Percentiles rank a stretch among this genome's conserved stretches.
phyloP scores from a whole-genome alignment of 1,140 invertebrate genomes.

The Temnothorax nylanderi region DNA sequence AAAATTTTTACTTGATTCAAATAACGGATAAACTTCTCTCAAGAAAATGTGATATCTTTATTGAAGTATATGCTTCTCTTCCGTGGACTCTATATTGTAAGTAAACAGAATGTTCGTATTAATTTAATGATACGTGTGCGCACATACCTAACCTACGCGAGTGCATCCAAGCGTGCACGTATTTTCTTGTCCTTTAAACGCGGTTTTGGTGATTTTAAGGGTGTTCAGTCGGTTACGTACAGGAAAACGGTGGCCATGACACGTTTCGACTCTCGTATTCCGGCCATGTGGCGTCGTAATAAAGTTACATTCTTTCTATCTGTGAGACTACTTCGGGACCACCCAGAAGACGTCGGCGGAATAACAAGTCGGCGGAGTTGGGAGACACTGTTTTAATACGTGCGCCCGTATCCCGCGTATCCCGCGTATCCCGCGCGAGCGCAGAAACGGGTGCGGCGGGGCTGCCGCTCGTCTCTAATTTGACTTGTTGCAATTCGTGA shows the following conservation, averaged over 20 bases:
- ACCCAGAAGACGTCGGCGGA: slow-evolving; percentile 35
- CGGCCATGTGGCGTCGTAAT: slow-evolving; percentile 52
- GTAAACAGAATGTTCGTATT: no score
- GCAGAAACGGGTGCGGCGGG: neutral
- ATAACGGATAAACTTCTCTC: no score
- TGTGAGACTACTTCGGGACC: slow-evolving; percentile 45
- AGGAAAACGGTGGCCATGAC: neutral
- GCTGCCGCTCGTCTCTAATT: slow-evolving; percentile 21
- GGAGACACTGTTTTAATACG: slow-evolving; percentile 55
- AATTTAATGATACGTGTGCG: no score
- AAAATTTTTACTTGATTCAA: no score
- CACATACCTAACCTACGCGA: neutral
- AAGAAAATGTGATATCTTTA: no score
- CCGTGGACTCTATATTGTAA: no score
- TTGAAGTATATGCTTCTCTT: no score
- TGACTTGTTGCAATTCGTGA: slow-evolving; percentile 43
- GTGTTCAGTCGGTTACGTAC: neutral
- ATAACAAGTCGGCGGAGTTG: slow-evolving; percentile 41
- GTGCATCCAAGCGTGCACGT: neutral
- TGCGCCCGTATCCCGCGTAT: neutral
- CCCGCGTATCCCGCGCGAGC: neutral
- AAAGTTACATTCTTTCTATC: slow-evolving; percentile 57
- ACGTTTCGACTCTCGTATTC: slow-evolving; percentile 44
- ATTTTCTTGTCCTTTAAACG: slow-evolving; percentile 13
- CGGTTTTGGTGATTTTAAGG: neutral